Percentiles rank a stretch among this genome's conserved stretches.
phyloP scores from a whole-genome alignment of 2,888 invertebrate species.

The Diarsia brunnea region DNA sequence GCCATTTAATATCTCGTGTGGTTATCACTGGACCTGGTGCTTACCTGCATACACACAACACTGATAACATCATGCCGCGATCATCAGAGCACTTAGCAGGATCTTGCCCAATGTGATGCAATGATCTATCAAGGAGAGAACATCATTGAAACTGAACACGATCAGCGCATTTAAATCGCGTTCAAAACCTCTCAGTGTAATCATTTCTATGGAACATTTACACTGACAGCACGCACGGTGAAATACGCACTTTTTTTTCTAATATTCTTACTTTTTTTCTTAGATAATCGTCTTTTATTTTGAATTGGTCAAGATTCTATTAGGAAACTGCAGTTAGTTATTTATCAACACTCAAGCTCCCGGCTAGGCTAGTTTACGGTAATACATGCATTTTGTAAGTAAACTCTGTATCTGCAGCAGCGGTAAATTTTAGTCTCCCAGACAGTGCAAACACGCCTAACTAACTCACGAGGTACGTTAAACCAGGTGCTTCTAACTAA shows the following conservation, averaged over 20 bases:
- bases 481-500: slow-evolving; percentile 18
- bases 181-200: neutral
- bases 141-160: neutral
- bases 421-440: slow-evolving; percentile 27
- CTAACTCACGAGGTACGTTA: slow-evolving; percentile 18
- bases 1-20: slow-evolving; percentile 10
- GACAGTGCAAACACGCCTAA: slow-evolving; percentile 29
- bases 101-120: neutral
- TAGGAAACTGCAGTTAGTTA: slow-evolving; percentile 18
- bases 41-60: neutral
- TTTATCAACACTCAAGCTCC: slow-evolving; percentile 4
- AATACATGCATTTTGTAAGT: slow-evolving; percentile 41
- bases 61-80: slow-evolving; percentile 39
- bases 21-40: slow-evolving; percentile 2
- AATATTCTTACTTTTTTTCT: neutral
- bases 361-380: slow-evolving; percentile 26
- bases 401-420: slow-evolving; percentile 39
- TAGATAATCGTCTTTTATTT: neutral
- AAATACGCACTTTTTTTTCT: too few relatives aligned
- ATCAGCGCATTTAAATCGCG: neutral
- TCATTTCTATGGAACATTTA: too few relatives aligned
- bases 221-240: too few relatives aligned
- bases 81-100: slow-evolving; percentile 20
- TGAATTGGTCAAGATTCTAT: neutral
- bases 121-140: slow-evolving; percentile 1